A percentile compares a stretch with the other conserved stretches of the same genome.
Evolutionary conservation across 2,797 vertebrate genomes (phyloP).

Genomic region (Scolopax bukidnonensis): DNA sequence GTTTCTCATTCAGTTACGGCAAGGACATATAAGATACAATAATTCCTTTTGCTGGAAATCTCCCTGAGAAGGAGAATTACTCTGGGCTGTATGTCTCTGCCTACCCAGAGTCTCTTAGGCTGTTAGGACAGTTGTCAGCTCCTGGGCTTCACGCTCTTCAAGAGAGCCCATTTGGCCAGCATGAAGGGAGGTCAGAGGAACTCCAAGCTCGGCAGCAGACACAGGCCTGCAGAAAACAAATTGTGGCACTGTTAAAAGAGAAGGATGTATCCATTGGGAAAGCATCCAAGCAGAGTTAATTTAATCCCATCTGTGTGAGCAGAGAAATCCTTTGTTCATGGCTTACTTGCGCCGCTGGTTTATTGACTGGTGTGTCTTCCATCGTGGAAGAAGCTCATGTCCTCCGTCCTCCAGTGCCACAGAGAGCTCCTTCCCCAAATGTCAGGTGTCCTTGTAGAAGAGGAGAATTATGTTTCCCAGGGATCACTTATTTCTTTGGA

Average conservation of each 20-base stretch:
- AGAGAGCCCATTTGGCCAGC: background rate
- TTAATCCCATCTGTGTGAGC: constrained; percentile 32
- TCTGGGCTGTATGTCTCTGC: background rate
- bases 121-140: constrained; percentile 29
- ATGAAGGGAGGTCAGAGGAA: background rate
- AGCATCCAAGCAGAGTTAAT: constrained; percentile 44
- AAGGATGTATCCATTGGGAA: constrained; percentile 32
- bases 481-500: background rate
- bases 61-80: background rate
- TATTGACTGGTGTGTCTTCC: background rate
- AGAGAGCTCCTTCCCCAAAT: background rate
- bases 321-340: constrained; percentile 17
- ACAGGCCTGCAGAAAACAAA: constrained; percentile 12
- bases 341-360: background rate
- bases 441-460: background rate
- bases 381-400: rapidly evolving
- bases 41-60: constrained; percentile 6
- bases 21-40: background rate
- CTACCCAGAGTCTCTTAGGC: background rate
- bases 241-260: background rate
- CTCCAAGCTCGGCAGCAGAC: background rate
- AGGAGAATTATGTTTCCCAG: background rate
- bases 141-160: background rate
- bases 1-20: background rate
- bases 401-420: rapidly evolving